Evolutionary conservation across 2,888 invertebrate genomes (phyloP).

Genomic region (Volucella zonaria): DNA sequence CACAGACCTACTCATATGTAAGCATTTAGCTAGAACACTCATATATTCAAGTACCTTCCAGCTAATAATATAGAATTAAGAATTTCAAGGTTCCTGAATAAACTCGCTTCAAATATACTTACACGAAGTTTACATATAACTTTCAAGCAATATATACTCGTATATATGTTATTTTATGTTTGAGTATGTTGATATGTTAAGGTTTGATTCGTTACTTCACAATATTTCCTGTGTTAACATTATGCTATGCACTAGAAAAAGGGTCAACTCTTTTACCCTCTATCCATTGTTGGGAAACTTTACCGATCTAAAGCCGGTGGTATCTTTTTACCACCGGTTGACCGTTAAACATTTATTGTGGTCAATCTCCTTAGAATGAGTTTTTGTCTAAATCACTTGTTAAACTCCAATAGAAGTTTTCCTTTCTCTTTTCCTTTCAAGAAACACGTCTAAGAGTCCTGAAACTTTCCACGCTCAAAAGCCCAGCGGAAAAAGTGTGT

Average conservation of each 20-base stretch:
- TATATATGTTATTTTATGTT: no score
- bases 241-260: neutral
- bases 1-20: no score
- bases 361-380: constrained; percentile 47
- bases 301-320: constrained; percentile 5
- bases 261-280: neutral
- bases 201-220: neutral
- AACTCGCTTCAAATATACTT: no score
- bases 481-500: constrained; percentile 33
- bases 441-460: constrained; percentile 7
- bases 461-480: constrained; percentile 38
- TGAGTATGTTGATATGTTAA: no score
- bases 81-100: no score
- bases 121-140: no score
- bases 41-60: no score
- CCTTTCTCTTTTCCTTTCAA: constrained; percentile 32
- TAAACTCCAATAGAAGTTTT: constrained; percentile 43
- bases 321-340: constrained; percentile 21
- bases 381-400: constrained; percentile 41
- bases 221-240: neutral
- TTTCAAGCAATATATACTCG: no score
- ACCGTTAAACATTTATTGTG: constrained; percentile 52
- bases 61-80: no score
- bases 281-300: constrained; percentile 1
- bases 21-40: no score